Conservation (phyloP, 2,797 vertebrate species). For the Phylloscopus collybita region DNA sequence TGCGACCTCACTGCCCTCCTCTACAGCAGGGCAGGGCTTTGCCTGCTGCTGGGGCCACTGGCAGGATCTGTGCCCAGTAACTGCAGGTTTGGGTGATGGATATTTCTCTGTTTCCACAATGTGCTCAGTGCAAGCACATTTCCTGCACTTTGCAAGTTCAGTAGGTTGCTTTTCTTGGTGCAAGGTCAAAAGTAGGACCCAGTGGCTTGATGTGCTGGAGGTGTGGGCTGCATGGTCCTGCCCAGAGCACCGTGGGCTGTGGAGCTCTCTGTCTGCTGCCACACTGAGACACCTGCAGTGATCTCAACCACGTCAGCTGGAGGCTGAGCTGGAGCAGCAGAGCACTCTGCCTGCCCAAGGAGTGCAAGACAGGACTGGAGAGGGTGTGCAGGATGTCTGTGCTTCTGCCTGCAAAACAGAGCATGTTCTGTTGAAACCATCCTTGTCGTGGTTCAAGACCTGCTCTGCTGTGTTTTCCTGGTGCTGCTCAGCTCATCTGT, state of each 20-base stretch:
- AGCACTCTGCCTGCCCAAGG: neutral
- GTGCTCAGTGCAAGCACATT: fast-evolving
- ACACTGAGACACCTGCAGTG: neutral
- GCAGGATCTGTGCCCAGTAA: neutral
- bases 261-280: neutral
- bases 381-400: neutral
- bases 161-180: neutral
- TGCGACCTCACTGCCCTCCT: neutral
- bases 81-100: neutral
- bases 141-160: neutral
- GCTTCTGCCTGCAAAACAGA: neutral
- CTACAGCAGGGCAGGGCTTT: neutral
- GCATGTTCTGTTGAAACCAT: neutral
- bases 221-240: fast-evolving
- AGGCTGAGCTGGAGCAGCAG: neutral
- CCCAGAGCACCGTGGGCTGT: fast-evolving
- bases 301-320: neutral
- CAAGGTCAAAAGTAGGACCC: neutral
- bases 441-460: fast-evolving
- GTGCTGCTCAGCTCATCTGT: neutral
- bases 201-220: neutral
- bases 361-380: neutral
- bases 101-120: neutral
- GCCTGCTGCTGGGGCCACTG: neutral
- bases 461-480: neutral